phyloP scores from a whole-genome alignment of 2,888 invertebrate species.

The Spicauda simplicius region DNA sequence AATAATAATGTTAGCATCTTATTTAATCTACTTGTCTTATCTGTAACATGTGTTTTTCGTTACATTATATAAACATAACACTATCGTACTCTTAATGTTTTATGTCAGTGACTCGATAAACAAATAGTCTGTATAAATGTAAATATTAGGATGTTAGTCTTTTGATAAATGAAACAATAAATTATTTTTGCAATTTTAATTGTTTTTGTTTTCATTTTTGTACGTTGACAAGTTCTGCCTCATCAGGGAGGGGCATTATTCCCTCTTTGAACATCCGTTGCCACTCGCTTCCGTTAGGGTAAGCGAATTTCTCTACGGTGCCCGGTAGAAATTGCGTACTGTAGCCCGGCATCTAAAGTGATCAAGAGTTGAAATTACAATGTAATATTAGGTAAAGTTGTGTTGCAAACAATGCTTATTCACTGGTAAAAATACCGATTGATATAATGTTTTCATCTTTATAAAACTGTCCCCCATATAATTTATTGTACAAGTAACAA shows the following conservation, averaged over 20 bases:
- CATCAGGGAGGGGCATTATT: slow-evolving; percentile 81
- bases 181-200: slow-evolving; percentile 25
- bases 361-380: not conserved
- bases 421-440: too few relatives aligned
- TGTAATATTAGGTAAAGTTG: too few relatives aligned
- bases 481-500: too few relatives aligned
- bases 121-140: slow-evolving; percentile 27
- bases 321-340: slow-evolving; percentile 90
- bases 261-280: slow-evolving; percentile 86
- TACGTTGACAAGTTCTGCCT: slow-evolving; percentile 69
- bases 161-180: slow-evolving; percentile 3
- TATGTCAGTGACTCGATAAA: not conserved
- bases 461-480: too few relatives aligned
- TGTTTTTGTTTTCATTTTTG: slow-evolving; percentile 42
- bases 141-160: slow-evolving; percentile 16
- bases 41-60: not conserved
- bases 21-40: not conserved
- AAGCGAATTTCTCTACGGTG: slow-evolving; percentile 88
- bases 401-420: too few relatives aligned
- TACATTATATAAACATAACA: not conserved
- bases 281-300: slow-evolving; percentile 93
- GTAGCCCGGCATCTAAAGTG: slow-evolving; percentile 89
- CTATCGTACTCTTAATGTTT: slow-evolving; percentile 1
- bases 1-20: not conserved
- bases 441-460: too few relatives aligned